A percentile compares a stretch with the other conserved stretches of the same genome.
Evolutionary conservation across 1,140 invertebrate genomes (phyloP).

Genomic region (Pomacea maculata): DNA sequence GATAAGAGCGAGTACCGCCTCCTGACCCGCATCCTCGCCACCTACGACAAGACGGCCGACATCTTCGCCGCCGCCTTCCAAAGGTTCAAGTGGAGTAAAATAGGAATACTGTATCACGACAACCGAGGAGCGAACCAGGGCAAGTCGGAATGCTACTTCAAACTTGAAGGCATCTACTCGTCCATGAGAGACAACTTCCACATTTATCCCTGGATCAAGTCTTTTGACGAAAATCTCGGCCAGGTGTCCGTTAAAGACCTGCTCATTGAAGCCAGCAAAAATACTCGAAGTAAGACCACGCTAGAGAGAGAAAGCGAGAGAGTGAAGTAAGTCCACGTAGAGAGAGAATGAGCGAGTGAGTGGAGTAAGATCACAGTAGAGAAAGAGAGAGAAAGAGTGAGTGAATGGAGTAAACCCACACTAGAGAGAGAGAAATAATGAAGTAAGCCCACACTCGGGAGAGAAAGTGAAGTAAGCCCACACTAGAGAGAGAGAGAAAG

Average conservation of each 20-base stretch:
- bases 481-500: background rate
- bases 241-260: constrained; percentile 1
- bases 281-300: constrained; percentile 35
- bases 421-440: background rate
- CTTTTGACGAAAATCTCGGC: constrained; percentile 24
- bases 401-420: background rate
- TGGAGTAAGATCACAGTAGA: background rate
- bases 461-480: background rate
- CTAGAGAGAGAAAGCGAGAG: background rate
- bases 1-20: constrained; percentile 33
- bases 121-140: constrained; percentile 26
- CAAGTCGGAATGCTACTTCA: constrained; percentile 39
- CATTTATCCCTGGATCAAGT: constrained; percentile 20
- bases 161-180: constrained; percentile 35
- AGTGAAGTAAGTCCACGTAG: background rate
- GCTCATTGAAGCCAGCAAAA: constrained; percentile 19
- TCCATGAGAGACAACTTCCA: background rate
- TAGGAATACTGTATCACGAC: constrained; percentile 36
- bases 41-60: constrained; percentile 36
- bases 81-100: constrained; percentile 35
- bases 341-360: background rate
- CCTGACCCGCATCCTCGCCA: constrained; percentile 31
- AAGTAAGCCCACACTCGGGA: background rate
- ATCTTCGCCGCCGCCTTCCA: constrained; percentile 28
- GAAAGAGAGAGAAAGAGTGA: background rate